A percentile compares a stretch with the other conserved stretches of the same genome.
Evolutionary conservation across 2,113 vertebrate genomes (phyloP).

Genomic region (Rhynchomys soricoides): DNA sequence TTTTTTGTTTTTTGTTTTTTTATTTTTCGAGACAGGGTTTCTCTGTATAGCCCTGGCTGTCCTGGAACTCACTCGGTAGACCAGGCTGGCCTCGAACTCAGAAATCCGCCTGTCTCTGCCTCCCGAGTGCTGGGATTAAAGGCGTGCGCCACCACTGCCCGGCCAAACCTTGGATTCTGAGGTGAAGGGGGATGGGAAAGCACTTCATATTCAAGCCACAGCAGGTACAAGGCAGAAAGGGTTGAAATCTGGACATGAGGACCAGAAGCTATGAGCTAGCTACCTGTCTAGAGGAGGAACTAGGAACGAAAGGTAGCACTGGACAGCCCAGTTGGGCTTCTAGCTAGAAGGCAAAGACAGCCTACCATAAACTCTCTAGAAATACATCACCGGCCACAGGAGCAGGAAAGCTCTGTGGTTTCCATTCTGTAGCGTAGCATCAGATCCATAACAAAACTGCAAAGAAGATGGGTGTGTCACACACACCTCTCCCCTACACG

Average conservation of each 20-base stretch:
- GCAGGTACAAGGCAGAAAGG: background rate
- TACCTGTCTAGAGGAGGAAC: background rate
- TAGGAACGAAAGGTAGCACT: fast-evolving
- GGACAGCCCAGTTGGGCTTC: too few relatives aligned
- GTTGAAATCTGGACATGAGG: background rate
- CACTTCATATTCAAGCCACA: background rate
- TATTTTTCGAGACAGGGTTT: too few relatives aligned
- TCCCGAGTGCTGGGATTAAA: too few relatives aligned
- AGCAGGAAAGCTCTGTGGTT: background rate
- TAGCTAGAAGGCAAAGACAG: background rate
- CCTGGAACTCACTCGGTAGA: too few relatives aligned
- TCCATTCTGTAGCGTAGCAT: background rate
- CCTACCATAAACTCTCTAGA: background rate
- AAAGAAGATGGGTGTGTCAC: background rate
- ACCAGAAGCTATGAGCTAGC: background rate
- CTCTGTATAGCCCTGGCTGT: too few relatives aligned
- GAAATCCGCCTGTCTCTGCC: too few relatives aligned
- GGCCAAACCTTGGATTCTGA: background rate
- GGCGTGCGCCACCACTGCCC: too few relatives aligned
- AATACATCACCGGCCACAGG: background rate
- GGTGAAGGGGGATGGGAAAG: too few relatives aligned
- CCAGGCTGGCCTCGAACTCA: too few relatives aligned
- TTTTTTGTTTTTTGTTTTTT: too few relatives aligned
- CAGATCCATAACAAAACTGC: background rate
- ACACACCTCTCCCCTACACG: background rate